These are phyloP conservation scores for Ursus arctos DNA, from an alignment of 2,113 vertebrate genomes.

Conservation along the genomic window DNA sequence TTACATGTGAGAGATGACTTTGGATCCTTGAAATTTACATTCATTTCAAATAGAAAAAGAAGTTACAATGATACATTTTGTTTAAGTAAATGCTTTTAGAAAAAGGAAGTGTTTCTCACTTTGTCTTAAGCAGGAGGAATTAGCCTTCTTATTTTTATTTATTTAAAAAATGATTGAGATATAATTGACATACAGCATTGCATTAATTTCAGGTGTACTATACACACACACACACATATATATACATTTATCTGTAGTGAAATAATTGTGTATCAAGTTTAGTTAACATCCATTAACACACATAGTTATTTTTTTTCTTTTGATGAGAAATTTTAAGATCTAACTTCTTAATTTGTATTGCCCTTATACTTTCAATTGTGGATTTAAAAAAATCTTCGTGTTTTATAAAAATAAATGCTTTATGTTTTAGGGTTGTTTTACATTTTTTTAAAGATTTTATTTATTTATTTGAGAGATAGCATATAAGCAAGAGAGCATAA, in stretches of 20 bases:
- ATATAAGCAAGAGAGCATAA: no score
- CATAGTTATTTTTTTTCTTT: neutral
- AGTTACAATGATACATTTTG: neutral
- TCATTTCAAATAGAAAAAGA: neutral
- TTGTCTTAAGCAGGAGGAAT: neutral
- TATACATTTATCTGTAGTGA: neutral
- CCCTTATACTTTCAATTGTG: neutral
- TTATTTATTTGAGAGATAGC: no score
- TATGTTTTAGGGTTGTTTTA: neutral
- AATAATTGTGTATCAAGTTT: neutral
- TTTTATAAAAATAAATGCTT: neutral
- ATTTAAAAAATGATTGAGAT: neutral
- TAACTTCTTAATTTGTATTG: neutral
- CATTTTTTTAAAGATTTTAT: neutral
- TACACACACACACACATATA: neutral
- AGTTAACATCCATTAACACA: neutral
- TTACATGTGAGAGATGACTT: neutral
- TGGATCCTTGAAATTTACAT: neutral
- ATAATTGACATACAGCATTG: neutral
- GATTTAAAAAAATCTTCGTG: neutral
- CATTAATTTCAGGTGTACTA: neutral
- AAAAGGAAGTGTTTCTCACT: neutral
- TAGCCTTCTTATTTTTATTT: neutral
- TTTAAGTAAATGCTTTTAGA: neutral
- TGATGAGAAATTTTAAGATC: neutral